Percentiles rank a stretch among this genome's conserved stretches.
Evolutionary conservation across 2,888 invertebrate species (phyloP).

Genomic region (Lymantria dispar): DNA sequence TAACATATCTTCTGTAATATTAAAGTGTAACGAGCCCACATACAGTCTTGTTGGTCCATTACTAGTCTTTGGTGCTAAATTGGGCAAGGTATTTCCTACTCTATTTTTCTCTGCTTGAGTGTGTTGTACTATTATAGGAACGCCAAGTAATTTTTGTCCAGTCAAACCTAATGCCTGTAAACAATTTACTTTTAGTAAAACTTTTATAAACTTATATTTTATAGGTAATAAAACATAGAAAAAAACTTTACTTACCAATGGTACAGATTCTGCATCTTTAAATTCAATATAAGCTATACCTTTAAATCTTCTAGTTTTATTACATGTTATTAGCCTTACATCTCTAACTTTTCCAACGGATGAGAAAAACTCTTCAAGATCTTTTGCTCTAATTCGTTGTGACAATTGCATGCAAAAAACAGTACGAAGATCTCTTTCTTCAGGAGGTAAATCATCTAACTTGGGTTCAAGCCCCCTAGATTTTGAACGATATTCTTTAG

Average conservation of each 20-base stretch:
- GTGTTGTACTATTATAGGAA: constrained; percentile 98
- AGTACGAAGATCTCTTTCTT: constrained; percentile 98
- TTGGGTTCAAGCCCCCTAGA: constrained; percentile 81
- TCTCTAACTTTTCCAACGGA: constrained; percentile 99
- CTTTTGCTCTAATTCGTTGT: constrained; percentile 95
- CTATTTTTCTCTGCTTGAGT: constrained; percentile 98
- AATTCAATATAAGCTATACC: constrained; percentile 99
- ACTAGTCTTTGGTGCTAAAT: constrained; percentile 92
- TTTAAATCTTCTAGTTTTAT: constrained; percentile 98
- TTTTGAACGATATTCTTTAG: constrained; percentile 65
- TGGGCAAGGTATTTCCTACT: constrained; percentile 92
- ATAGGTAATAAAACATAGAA: not conserved
- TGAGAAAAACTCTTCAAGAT: constrained; percentile 99
- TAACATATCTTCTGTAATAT: constrained; percentile 99
- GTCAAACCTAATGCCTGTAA: constrained; percentile 94
- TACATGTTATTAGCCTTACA: constrained; percentile 98
- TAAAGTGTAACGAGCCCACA: constrained; percentile 98
- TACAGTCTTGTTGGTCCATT: constrained; percentile 98
- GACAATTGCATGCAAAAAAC: constrained; percentile 99
- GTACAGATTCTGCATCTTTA: constrained; percentile 98
- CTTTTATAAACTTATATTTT: not conserved
- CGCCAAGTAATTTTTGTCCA: constrained; percentile 96
- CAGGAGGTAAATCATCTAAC: constrained; percentile 93
- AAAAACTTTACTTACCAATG: constrained; percentile 85
- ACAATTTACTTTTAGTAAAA: not conserved